phyloP scores from a whole-genome alignment of 1,140 invertebrate species.

The Drosophila sp. region DNA sequence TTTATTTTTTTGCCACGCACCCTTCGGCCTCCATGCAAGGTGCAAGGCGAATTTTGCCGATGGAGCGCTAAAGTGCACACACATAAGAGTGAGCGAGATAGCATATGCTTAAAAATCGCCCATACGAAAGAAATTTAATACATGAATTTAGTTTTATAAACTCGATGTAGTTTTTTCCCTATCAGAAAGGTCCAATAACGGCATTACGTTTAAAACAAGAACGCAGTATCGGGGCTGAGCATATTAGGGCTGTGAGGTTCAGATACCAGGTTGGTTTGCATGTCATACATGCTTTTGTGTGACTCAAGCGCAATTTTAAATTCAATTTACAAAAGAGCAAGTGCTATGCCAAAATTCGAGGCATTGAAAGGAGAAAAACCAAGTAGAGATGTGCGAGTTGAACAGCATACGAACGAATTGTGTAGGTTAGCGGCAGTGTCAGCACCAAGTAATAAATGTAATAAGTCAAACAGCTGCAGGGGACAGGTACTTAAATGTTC shows the following conservation, averaged over 20 bases:
- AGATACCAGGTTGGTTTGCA: conserved; percentile 16
- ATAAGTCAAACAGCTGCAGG: no score
- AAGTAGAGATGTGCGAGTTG: neutral
- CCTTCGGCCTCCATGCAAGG: no score
- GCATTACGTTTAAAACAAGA: conserved; percentile 22
- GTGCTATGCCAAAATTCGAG: conserved; percentile 43
- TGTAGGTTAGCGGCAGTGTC: no score
- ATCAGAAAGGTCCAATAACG: conserved; percentile 44
- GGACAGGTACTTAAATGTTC: conserved; percentile 7
- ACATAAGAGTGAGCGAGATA: no score
- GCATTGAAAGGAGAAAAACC: conserved; percentile 40
- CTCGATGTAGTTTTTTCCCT: conserved; percentile 38
- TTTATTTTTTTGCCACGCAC: no score
- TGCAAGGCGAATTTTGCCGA: no score
- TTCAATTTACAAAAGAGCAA: conserved; percentile 67
- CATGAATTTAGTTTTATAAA: no score
- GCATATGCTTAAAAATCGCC: no score
- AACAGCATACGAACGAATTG: neutral
- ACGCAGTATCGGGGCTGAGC: conserved; percentile 8
- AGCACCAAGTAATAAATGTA: no score
- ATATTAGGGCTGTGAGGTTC: neutral
- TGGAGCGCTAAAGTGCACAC: no score
- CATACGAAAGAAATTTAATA: no score
- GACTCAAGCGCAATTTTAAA: conserved; percentile 68
- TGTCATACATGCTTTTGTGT: conserved; percentile 49